Evolutionary conservation across 1,140 invertebrate species (phyloP).

Genomic region (Gonioctena quinquepunctata): DNA sequence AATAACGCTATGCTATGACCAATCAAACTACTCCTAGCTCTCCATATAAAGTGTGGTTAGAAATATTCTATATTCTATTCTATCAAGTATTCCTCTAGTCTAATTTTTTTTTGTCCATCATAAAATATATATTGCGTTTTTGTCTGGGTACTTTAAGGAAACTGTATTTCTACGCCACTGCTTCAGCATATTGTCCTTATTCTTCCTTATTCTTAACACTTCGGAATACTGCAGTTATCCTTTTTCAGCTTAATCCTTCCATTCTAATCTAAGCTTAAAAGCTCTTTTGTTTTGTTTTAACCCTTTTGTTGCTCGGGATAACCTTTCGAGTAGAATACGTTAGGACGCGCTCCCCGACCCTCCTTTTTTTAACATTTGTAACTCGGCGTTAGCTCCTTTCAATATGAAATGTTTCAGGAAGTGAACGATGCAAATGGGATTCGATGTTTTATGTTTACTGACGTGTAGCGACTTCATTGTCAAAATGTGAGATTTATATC

Average conservation of each 20-base stretch:
- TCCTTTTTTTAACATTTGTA: constrained; percentile 18
- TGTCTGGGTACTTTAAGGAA: too few species aligned
- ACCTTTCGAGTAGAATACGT: constrained; percentile 42
- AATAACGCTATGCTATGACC: too few species aligned
- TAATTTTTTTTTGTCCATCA: too few species aligned
- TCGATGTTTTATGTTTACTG: background rate
- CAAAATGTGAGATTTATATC: background rate
- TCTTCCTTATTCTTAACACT: constrained; percentile 30
- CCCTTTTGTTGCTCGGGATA: constrained; percentile 48
- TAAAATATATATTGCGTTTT: too few species aligned
- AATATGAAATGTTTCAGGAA: constrained; percentile 6
- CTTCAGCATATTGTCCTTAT: constrained; percentile 15
- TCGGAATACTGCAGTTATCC: constrained; percentile 29
- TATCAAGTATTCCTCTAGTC: too few species aligned
- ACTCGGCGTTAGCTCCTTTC: constrained; percentile 12
- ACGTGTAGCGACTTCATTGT: background rate
- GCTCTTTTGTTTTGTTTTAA: constrained; percentile 54
- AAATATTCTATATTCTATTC: too few species aligned
- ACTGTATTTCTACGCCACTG: constrained; percentile 7
- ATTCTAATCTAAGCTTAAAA: constrained; percentile 53
- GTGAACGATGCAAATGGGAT: background rate
- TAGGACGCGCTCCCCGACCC: constrained; percentile 13
- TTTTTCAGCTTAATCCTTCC: constrained; percentile 39
- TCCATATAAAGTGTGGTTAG: too few species aligned
- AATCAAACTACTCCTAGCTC: too few species aligned